Evolutionary conservation across 1,140 invertebrate genomes (phyloP).

Genomic region (Manduca sexta): DNA sequence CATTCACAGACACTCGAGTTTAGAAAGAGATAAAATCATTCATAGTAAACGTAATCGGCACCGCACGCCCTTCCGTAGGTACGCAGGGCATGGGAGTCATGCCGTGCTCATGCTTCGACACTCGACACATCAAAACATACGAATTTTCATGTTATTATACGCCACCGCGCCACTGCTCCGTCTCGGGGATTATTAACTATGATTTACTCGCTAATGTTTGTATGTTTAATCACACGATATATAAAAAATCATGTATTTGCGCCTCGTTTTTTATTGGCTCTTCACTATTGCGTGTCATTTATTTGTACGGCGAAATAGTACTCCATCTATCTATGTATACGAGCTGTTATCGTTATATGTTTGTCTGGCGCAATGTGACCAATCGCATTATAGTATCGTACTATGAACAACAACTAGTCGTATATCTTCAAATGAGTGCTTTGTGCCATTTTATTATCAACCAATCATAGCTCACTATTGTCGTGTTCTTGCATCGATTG

Average conservation of each 20-base stretch:
- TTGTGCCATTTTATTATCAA: slow-evolving; percentile 10
- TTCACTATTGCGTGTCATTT: slow-evolving; percentile 70
- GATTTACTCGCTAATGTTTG: slow-evolving; percentile 46
- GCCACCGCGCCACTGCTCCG: slow-evolving; percentile 32
- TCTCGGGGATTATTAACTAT: slow-evolving; percentile 27
- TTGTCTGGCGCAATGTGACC: slow-evolving; percentile 12
- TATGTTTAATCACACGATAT: slow-evolving; percentile 59
- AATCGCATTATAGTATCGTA: slow-evolving; percentile 8
- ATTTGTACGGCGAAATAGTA: slow-evolving; percentile 65
- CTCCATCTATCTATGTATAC: slow-evolving; percentile 28
- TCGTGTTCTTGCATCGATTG: slow-evolving; percentile 12
- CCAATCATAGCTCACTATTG: slow-evolving; percentile 13
- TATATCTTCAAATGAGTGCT: slow-evolving; percentile 13
- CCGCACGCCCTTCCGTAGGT: slow-evolving; percentile 66
- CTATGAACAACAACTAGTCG: slow-evolving; percentile 5
- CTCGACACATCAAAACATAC: slow-evolving; percentile 63
- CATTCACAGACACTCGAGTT: slow-evolving; percentile 70
- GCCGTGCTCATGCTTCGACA: slow-evolving; percentile 58
- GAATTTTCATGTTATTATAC: slow-evolving; percentile 36
- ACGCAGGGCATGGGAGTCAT: slow-evolving; percentile 73
- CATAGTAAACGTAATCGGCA: slow-evolving; percentile 71
- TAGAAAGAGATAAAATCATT: slow-evolving; percentile 74
- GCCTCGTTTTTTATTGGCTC: slow-evolving; percentile 70
- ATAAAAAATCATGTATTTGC: slow-evolving; percentile 66
- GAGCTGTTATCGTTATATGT: slow-evolving; percentile 17